Conservation (phyloP, 2,797 vertebrate species). For the Echeneis naucrates region DNA sequence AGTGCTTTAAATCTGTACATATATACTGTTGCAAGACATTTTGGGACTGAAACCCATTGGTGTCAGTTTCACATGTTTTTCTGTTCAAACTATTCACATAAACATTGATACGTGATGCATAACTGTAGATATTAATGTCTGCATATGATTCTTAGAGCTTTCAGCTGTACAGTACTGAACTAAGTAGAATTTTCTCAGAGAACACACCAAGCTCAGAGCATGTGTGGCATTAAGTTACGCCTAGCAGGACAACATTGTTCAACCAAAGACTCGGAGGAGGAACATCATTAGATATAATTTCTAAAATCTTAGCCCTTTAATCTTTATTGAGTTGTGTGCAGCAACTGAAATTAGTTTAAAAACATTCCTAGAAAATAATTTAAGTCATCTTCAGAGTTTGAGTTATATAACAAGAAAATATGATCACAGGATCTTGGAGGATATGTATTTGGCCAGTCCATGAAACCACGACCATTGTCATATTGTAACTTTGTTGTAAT, state of each 20-base stretch:
- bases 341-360: neutral
- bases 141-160: conserved; percentile 11
- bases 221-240: neutral
- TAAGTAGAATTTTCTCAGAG: conserved; percentile 14
- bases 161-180: too few relatives aligned
- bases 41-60: neutral
- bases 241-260: neutral
- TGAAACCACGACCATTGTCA: too few relatives aligned
- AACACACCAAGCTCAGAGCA: neutral
- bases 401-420: neutral
- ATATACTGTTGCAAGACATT: neutral
- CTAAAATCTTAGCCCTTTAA: neutral
- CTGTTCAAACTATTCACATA: conserved; percentile 18
- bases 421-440: neutral
- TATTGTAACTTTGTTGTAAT: too few relatives aligned
- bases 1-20: neutral
- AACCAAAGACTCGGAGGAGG: neutral
- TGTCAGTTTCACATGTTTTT: conserved; percentile 8
- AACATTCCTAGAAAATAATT: neutral
- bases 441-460: too few relatives aligned
- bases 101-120: conserved; percentile 23
- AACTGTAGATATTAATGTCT: conserved; percentile 25
- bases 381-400: neutral
- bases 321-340: neutral
- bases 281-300: neutral